Base-by-base conservation (phyloP, 2,113 vertebrate genomes). In the Acinonyx jubatus region DNA sequence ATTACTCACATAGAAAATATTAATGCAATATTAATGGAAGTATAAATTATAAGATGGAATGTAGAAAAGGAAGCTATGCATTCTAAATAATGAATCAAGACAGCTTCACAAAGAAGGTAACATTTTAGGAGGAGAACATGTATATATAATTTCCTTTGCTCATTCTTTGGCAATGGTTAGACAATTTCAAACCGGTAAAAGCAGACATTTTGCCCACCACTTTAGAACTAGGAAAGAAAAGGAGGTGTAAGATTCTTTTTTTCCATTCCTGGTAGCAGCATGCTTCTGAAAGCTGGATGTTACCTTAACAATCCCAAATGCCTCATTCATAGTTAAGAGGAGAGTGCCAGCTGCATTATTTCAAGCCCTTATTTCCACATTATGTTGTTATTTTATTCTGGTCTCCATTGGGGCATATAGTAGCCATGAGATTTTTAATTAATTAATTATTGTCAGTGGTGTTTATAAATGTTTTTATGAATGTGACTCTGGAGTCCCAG, bases 211-310 rank as follows among this genome's bases (percentile, higher is more conserved):
- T 89, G 45, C 90, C 87, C 41, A 91, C 14, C 29, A 14, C 74
- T 93, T 96, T 65, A 90, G 74, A 94, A 74, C 18, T 48, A 79
- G 36, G 71, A 89, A 73, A 93, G 45, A 84, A 94, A 96, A 50
- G 80, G 45, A 83, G 31, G 31, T 50, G 3, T 92, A 86, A 89
- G 61, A 92, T 69, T 36, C 66, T 78, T 87, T 92, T 78, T 89
- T 93, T 41, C 65, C 36, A 65, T 27, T 95, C 66, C 52, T 50
- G 31, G 81, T 36, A 94, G 79, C 66, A 93, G 38, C 14, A 38
- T 50, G 29, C 21, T 90, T 80, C 93, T 90, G 90, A 97, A 86
- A 89, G 27, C 87, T 90, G 31, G 65, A 23, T 71, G 41, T 82
- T 74, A 21, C 89, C 29, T 85, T 81, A 74, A 79, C 38, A 41